Conservation (phyloP, 2,888 invertebrate genomes). For the Hipparchia semele region DNA sequence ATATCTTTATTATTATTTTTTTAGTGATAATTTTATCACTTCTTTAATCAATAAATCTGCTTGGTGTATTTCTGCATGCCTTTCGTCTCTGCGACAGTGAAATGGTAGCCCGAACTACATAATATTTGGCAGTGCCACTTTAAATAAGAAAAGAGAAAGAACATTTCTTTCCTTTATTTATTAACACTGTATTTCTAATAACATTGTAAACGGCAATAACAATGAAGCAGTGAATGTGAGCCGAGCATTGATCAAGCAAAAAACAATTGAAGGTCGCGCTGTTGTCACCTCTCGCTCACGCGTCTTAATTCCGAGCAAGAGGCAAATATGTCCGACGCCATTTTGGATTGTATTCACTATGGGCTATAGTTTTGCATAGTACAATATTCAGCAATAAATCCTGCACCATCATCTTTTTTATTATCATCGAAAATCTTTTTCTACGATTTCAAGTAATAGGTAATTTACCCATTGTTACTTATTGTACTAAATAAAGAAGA, state of each 20-base stretch:
- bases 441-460: too few species aligned
- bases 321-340: not conserved
- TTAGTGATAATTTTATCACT: too few species aligned
- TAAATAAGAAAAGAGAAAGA: conserved; percentile 5
- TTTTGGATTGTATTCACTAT: not conserved
- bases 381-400: not conserved
- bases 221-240: not conserved
- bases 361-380: not conserved
- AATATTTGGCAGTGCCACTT: conserved; percentile 26
- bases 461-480: not conserved
- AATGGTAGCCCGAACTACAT: not conserved
- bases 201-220: conserved; percentile 22
- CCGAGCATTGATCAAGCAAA: not conserved
- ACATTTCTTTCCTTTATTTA: not conserved
- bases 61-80: too few species aligned
- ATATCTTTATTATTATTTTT: too few species aligned
- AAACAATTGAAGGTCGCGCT: not conserved
- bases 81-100: too few species aligned
- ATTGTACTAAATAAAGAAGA: conserved; percentile 1
- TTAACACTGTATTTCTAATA: conserved; percentile 11
- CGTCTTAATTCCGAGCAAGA: not conserved
- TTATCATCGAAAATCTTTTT: too few species aligned
- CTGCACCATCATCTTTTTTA: not conserved
- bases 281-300: not conserved
- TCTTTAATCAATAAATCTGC: too few species aligned